Evolutionary conservation across 2,113 vertebrate species (phyloP).

Genomic region (Tragelaphus strepsiceros): DNA sequence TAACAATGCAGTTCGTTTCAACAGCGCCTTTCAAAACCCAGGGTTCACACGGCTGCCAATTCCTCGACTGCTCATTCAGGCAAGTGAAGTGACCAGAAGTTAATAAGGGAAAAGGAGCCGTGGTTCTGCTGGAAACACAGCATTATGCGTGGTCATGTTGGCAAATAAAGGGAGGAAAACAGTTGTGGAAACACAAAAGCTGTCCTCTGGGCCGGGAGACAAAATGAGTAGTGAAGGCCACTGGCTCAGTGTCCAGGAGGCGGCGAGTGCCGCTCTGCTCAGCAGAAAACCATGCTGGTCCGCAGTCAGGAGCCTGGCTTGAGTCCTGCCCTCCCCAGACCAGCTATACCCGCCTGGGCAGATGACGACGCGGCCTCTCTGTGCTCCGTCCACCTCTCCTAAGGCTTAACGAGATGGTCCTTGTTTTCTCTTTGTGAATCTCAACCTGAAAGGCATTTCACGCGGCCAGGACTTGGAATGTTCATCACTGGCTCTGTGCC

Average conservation of each 20-base stretch:
- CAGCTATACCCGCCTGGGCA: rapidly evolving
- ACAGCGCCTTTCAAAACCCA: neutral
- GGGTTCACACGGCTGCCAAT: neutral
- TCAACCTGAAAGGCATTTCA: neutral
- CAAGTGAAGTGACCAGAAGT: neutral
- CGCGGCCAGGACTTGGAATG: neutral
- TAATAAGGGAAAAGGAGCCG: neutral
- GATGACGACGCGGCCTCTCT: rapidly evolving
- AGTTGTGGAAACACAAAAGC: slow-evolving; percentile 17
- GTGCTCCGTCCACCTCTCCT: neutral
- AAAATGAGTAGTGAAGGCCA: neutral
- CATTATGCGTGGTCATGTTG: neutral
- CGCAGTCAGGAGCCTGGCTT: neutral
- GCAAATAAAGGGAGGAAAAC: neutral
- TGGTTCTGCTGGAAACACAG: neutral
- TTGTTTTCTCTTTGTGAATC: neutral
- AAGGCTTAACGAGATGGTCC: neutral
- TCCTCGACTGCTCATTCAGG: neutral
- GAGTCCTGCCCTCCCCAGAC: neutral
- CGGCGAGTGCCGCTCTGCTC: rapidly evolving
- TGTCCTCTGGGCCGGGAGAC: neutral
- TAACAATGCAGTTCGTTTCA: neutral
- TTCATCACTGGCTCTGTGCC: neutral
- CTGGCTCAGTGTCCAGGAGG: neutral
- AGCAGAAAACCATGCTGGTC: rapidly evolving